Percentiles rank a stretch among this genome's conserved stretches.
phyloP scores from a whole-genome alignment of 2,888 invertebrate species.

The Iphiclides podalirius region DNA sequence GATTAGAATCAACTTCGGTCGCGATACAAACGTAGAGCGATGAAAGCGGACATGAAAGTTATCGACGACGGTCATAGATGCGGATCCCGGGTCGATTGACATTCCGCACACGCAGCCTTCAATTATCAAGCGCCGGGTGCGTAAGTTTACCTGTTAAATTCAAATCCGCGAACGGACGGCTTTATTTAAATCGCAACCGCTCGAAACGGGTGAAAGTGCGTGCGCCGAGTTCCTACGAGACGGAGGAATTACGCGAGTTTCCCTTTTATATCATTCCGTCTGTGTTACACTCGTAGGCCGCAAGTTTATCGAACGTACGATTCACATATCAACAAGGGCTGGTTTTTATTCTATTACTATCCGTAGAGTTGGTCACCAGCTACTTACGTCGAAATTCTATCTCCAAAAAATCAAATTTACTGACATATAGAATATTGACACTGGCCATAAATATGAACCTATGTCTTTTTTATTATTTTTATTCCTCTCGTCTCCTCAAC shows the following conservation, averaged over 20 bases:
- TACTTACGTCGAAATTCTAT: too few species aligned
- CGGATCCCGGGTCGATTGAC: constrained; percentile 1
- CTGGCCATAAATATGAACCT: too few species aligned
- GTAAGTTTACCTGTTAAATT: constrained; percentile 38
- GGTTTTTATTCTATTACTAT: too few species aligned
- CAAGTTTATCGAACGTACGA: too few species aligned
- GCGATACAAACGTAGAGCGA: neutral
- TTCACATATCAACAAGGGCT: too few species aligned
- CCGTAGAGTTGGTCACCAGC: too few species aligned
- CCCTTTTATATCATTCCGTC: neutral
- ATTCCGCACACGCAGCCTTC: neutral
- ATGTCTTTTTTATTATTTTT: too few species aligned
- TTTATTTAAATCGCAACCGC: constrained; percentile 61
- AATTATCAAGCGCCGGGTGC: constrained; percentile 8
- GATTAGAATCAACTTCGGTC: neutral
- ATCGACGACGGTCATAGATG: too few species aligned
- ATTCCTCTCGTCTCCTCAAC: too few species aligned
- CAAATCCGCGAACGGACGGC: constrained; percentile 58
- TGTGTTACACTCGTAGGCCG: too few species aligned
- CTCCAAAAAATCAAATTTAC: too few species aligned
- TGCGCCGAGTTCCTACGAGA: constrained; percentile 15
- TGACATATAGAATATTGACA: too few species aligned
- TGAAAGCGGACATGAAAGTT: constrained; percentile 6
- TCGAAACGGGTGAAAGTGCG: constrained; percentile 64
- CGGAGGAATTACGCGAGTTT: constrained; percentile 3